A percentile compares a stretch with the other conserved stretches of the same genome.
Evolutionary conservation across 2,888 invertebrate species (phyloP).

Genomic region (Chrysina gloriosa): DNA sequence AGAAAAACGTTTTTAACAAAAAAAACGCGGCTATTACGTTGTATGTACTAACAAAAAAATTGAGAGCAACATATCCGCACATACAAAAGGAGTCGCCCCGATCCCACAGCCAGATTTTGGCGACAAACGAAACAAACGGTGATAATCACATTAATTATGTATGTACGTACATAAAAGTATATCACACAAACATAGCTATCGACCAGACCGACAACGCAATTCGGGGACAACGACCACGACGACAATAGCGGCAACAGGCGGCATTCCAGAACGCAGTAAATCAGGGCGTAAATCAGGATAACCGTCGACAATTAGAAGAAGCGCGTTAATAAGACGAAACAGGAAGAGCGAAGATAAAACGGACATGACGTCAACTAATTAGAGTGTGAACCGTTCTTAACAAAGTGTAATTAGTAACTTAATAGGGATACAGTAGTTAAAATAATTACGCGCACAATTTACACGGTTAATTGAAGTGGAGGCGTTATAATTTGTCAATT

Average conservation of each 20-base stretch:
- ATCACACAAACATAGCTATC: neutral
- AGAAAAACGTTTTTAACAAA: no score
- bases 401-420: slow-evolving; percentile 65
- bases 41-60: no score
- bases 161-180: neutral
- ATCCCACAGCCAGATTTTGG: no score
- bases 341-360: slow-evolving; percentile 59
- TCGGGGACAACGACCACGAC: no score
- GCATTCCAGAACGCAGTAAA: slow-evolving; percentile 35
- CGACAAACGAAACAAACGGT: no score
- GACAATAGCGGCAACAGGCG: neutral
- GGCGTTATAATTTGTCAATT: slow-evolving; percentile 54
- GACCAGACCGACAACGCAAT: neutral
- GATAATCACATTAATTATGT: neutral
- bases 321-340: slow-evolving; percentile 52
- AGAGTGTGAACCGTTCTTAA: slow-evolving; percentile 63
- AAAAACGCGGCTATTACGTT: no score
- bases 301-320: slow-evolving; percentile 41
- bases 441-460: slow-evolving; percentile 64
- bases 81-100: no score
- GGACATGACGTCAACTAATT: slow-evolving; percentile 65
- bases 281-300: slow-evolving; percentile 43
- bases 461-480: slow-evolving; percentile 62
- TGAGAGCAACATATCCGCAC: no score
- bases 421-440: slow-evolving; percentile 67